Percentiles rank a stretch among this genome's conserved stretches.
These are phyloP conservation scores for Clepsis dumicolana DNA, from an alignment of 2,888 invertebrate genomes.

Conservation along the genomic window DNA sequence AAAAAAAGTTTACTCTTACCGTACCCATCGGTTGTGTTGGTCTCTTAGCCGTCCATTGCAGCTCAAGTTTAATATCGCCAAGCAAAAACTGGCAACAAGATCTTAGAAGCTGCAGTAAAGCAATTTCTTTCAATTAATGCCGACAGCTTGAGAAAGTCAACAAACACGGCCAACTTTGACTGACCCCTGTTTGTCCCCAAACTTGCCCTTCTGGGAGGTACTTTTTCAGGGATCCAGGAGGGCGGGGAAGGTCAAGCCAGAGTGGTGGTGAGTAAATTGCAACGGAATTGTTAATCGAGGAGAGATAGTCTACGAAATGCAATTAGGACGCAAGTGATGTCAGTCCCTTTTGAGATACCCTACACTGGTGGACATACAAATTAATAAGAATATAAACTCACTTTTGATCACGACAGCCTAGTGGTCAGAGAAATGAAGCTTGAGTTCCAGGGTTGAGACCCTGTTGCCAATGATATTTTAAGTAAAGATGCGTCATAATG, in stretches of 20 bases:
- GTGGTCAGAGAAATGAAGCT: no score
- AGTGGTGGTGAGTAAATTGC: conserved; percentile 34
- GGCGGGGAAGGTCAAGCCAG: conserved; percentile 2
- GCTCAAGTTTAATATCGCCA: conserved; percentile 20
- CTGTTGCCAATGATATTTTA: no score
- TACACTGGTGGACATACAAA: conserved; percentile 11
- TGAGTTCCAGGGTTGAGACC: no score
- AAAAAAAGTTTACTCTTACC: no score
- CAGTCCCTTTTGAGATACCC: conserved; percentile 23
- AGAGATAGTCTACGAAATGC: conserved; percentile 43
- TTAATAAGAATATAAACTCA: no score
- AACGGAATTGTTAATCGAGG: conserved; percentile 42
- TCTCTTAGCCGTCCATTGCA: no score
- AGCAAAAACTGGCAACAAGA: conserved; percentile 28
- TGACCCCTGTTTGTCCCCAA: neutral
- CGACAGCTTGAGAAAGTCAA: conserved; percentile 42
- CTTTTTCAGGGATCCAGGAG: neutral
- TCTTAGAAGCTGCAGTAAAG: conserved; percentile 31
- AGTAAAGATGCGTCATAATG: no score
- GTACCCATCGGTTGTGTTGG: no score
- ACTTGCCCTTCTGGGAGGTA: neutral
- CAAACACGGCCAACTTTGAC: conserved; percentile 23
- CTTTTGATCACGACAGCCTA: no score
- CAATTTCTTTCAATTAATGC: conserved; percentile 43
- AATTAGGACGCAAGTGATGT: conserved; percentile 39